Base-by-base conservation (phyloP, 2,113 vertebrate genomes). In the Argyrosomus japonicus region DNA sequence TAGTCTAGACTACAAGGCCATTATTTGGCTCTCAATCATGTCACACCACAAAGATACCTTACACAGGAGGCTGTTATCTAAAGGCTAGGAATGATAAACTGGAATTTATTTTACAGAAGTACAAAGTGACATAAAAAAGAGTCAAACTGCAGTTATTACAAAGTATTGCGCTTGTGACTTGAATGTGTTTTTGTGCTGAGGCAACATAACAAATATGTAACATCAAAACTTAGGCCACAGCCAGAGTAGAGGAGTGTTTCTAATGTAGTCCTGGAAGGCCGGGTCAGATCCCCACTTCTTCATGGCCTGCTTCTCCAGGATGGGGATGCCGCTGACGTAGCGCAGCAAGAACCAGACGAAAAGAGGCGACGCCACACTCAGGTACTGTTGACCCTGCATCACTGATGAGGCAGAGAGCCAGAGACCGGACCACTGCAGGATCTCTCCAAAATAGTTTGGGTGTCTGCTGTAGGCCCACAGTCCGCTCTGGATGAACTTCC, bases 391-490 rank as follows among this genome's bases (percentile, higher is more conserved):
- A 1, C 95, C 96, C 62, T 79, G 68, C 93, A 96, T 95, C 50
- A 94, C 93, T 0, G 96, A 94, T 0, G 95, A 95, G 56, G 96
- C 95, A 0, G 95, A 94, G 21, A 96, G 84, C 87, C 94, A 96
- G 32, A 96, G 93, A 14, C 96, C 96, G 0, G 87, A 92, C 96
- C 96, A 96, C 91, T 96, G 96, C 88, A 96, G 77, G 82, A 96
- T 96, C 93, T 96, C 96, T 2, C 95, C 96, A 1, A 95, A 71
- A 65, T 96, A 96, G 88, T 96, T 96, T 0, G 96, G 96, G 68
- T 96, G 96, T 45, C 95, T 93, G 88, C 95, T 96, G 84, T 93
- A 95, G 23, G 93, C 94, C 96, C 96, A 96, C 5, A 96, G 92
- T 36, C 96, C 96, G 6, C 91, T 94, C 82, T 90, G 95, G 89